Conservation (phyloP, 2,113 vertebrate genomes). For the Neopipo cinnamomea region DNA sequence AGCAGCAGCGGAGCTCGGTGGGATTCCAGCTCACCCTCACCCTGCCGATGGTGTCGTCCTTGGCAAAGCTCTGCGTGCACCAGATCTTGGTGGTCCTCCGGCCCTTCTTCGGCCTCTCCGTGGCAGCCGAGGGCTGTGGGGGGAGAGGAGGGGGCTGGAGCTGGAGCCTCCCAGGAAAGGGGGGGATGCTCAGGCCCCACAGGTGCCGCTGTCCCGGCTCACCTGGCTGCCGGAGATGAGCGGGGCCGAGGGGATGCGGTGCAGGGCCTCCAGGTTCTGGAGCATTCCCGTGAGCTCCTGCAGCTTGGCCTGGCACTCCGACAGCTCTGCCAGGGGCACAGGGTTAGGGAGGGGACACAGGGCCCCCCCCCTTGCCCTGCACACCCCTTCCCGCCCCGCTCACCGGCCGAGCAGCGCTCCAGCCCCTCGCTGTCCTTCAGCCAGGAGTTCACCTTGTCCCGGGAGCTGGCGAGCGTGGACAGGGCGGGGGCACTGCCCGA, state of each 20-base stretch:
- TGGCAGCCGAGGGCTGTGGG: neutral
- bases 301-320: constrained; percentile 82
- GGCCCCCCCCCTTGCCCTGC: accelerated
- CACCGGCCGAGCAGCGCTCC: constrained; percentile 84
- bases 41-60: constrained; percentile 82
- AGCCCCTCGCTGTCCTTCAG: constrained; percentile 85
- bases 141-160: neutral
- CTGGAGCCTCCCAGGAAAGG: accelerated
- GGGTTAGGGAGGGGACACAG: neutral
- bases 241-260: constrained; percentile 78
- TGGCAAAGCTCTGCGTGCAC: constrained; percentile 86
- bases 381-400: neutral
- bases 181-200: neutral
- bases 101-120: constrained; percentile 87
- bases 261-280: constrained; percentile 83
- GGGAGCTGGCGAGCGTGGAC: constrained; percentile 46
- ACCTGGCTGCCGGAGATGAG: constrained; percentile 81
- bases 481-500: constrained; percentile 57
- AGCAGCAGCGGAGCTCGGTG: neutral
- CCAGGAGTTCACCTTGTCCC: constrained; percentile 83
- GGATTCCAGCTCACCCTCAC: constrained; percentile 56
- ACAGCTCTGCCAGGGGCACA: constrained; percentile 72
- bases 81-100: constrained; percentile 75
- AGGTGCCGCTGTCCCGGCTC: accelerated
- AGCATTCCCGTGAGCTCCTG: constrained; percentile 83